These are phyloP conservation scores for Ferrisia virgata DNA, from an alignment of 2,888 invertebrate species.

Conservation along the genomic window DNA sequence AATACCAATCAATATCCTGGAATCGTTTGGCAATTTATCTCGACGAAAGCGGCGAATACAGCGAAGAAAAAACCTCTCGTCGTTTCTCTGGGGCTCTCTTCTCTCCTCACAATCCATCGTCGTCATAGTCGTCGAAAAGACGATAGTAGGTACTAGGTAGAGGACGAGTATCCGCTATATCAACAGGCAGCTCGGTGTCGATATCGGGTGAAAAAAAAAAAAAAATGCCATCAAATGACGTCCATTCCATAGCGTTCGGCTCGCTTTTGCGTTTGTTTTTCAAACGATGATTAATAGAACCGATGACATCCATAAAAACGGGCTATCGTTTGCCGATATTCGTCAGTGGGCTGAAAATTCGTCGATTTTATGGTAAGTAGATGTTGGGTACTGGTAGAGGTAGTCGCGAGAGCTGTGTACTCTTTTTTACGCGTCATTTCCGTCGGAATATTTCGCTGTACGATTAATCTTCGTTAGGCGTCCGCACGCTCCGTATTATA, in stretches of 20 bases:
- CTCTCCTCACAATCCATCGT: not conserved
- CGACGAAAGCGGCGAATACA: not conserved
- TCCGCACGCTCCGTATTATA: not conserved
- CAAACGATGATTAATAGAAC: slow-evolving; percentile 39
- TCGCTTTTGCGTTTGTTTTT: slow-evolving; percentile 32
- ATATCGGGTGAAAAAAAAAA: not conserved
- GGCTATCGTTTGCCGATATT: not conserved
- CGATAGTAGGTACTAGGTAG: not conserved
- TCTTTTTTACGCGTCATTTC: slow-evolving; percentile 3
- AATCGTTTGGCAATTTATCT: not conserved
- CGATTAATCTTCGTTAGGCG: not conserved
- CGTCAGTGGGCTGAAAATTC: not conserved
- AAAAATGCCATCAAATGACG: slow-evolving; percentile 27
- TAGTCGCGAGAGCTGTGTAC: not conserved
- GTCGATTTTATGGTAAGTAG: not conserved
- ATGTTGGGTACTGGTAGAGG: too few species aligned
- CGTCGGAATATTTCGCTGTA: not conserved
- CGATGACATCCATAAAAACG: slow-evolving; percentile 38
- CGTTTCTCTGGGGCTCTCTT: not conserved
- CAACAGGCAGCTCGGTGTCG: not conserved
- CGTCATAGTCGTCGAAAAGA: not conserved
- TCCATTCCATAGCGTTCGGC: not conserved
- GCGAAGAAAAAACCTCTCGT: not conserved
- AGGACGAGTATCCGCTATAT: not conserved
- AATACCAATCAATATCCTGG: not conserved